Evolutionary conservation across 1,140 invertebrate species (phyloP), one percentile per base, ranked within the genome.

Genomic region (Gryllus bimaculatus): DNA sequence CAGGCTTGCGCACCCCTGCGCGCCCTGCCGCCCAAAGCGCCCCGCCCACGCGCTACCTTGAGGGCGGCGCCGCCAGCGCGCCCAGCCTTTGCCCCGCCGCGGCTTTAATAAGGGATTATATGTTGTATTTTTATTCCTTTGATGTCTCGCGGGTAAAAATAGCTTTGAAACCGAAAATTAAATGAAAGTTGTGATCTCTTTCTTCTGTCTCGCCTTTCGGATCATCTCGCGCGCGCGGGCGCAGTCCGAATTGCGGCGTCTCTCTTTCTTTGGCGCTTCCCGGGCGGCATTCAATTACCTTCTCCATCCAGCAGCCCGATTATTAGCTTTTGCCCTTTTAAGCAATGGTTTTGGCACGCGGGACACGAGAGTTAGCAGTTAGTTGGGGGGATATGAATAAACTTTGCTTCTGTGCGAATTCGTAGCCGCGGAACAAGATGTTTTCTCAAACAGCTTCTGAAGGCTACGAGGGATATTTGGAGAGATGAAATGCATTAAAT

Each of bases 81-180:
- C 26, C 1, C 5, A 39, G 26, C 54, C 7, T 66, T 66, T 66
- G 7, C 54, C 10, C 10, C 10, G 10, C 54, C 54, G 18, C 0
- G 54, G 54, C 18, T 66, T 66, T 66, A 66, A 66, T 66, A 66
- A 66, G 54, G 54, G 54, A 66, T 66, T 66, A 18, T 66, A 18
- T 66, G 54, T 66, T 66, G 54, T 66, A 66, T 66, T 66, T 66
- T 66, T 66, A 66, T 66, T 66, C 54, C 54, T 66, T 66, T 66
- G 54, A 66, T 13, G 54, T 66, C 54, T 66, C 54, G 18, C 54
- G 54, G 54, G 54, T 18, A 66, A 66, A 66, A 66, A 66, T 66
- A 66, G 54, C 54, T 66, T 66, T 66, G 54, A 66, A 18, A 66
- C 54, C 54, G 54, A 66, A 66, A 66, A 66, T 66, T 66, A 66